Percentiles rank a stretch among this genome's conserved stretches.
These are phyloP conservation scores for Ennomos quercinarius DNA, from an alignment of 2,888 invertebrate genomes.

Conservation along the genomic window DNA sequence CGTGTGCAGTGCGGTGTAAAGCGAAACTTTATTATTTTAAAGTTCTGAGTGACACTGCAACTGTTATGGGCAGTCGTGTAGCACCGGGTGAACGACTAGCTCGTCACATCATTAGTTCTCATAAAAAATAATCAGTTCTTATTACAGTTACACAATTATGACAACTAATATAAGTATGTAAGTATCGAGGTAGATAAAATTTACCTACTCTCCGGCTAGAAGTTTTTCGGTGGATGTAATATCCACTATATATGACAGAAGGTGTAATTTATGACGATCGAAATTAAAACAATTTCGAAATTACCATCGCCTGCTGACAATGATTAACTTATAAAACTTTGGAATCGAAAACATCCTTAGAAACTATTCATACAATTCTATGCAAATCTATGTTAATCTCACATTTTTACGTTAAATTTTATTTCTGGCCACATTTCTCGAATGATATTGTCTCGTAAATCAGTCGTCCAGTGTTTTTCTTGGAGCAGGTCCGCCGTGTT, in stretches of 20 bases:
- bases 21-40: no score
- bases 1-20: no score
- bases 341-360: slow-evolving; percentile 34
- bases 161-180: no score
- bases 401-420: slow-evolving; percentile 76
- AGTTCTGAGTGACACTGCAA: no score
- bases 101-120: no score
- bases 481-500: slow-evolving; percentile 75
- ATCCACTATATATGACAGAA: not conserved
- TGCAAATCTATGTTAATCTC: slow-evolving; percentile 72
- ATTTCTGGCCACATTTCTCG: slow-evolving; percentile 79
- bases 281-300: slow-evolving; percentile 16
- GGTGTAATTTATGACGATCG: slow-evolving; percentile 12
- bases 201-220: no score
- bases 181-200: no score
- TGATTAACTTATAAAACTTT: slow-evolving; percentile 20
- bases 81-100: no score
- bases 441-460: slow-evolving; percentile 83
- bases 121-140: no score
- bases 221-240: no score
- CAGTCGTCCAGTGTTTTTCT: slow-evolving; percentile 82
- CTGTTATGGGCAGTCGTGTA: no score
- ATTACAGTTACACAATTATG: no score
- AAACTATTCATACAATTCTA: slow-evolving; percentile 44
- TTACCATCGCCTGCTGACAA: slow-evolving; percentile 12